Base-by-base conservation (phyloP, 2,888 invertebrate genomes). In the Volucella bombylans region DNA sequence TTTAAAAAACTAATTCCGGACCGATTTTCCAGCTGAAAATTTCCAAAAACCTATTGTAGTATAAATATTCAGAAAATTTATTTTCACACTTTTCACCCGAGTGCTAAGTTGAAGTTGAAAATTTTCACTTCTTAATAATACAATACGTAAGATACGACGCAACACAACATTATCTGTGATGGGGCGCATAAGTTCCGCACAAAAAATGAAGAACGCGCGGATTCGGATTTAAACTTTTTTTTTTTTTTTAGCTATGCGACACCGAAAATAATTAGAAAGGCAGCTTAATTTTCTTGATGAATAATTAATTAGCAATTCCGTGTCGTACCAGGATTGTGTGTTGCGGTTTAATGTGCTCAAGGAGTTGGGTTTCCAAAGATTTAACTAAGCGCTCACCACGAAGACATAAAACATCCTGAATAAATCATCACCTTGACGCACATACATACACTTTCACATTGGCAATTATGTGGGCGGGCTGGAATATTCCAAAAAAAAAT, bases 1-100 rank as follows among this genome's bases (percentile, higher is more conserved):
- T 80, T 83, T 83, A 74, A 83, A 68, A 74, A 83, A 80, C 80
- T 74, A 83, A 74, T 83, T 78, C 78, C 43, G 23, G 31, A 6
- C 1, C 31, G 6, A 31, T 31, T 31, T 31, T 31, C 31, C 31
- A 31, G 31, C 6, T 6, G 31, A 31, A 31, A 6, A 6, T 31
- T 31, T 31, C 31, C 31, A 31, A 31, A 15, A 73, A 82, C 72
- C 45, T 64, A 45, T 64, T 69, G 18, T 23, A 43, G 9, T 39
- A 55, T 68, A 64, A 83, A 79, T 79, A 68, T 79, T 83, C 72
- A n/a, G 49, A 55, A 68, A 69, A 59, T 61, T 76, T 76, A 69
- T 55, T 64, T 57, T 55, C 68, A 41, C 57, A 68, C 55, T 61
- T 65, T 65, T n/a, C 68, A 69, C 73, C 59, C 61, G 52, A 55